Evolutionary conservation across 2,113 vertebrate genomes (phyloP).

Genomic region (Tetrao urogallus): DNA sequence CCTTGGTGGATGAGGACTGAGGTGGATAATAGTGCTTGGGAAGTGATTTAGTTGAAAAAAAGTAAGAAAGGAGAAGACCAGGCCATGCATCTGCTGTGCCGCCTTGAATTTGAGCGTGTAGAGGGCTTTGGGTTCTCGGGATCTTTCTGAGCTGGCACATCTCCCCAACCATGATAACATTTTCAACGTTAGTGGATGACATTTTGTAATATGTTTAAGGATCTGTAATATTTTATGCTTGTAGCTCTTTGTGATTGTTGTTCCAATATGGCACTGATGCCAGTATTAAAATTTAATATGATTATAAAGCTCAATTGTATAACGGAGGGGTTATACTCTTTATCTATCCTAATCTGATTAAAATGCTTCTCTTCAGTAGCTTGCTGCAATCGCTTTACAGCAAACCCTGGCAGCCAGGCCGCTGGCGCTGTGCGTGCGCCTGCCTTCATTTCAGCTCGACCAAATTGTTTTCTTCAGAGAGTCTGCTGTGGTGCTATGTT

Average conservation of each 20-base stretch:
- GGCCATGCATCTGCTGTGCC: constrained; percentile 24
- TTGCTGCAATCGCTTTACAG: constrained; percentile 50
- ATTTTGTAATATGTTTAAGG: constrained; percentile 67
- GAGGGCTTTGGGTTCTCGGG: background rate
- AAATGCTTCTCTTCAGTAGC: constrained; percentile 59
- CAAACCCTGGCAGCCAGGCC: constrained; percentile 48
- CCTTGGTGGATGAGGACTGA: background rate
- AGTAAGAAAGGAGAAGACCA: constrained; percentile 47
- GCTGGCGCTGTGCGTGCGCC: background rate
- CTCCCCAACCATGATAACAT: background rate
- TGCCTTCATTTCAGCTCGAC: background rate
- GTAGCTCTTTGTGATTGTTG: constrained; percentile 56
- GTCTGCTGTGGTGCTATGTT: no score
- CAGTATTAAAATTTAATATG: constrained; percentile 64
- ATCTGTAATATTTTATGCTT: constrained; percentile 62
- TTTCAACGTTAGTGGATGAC: constrained; percentile 59
- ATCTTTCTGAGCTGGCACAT: constrained; percentile 1
- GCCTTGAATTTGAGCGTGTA: constrained; percentile 18
- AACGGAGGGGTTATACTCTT: constrained; percentile 64
- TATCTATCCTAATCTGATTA: constrained; percentile 72
- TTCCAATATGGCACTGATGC: constrained; percentile 62
- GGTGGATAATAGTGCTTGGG: background rate
- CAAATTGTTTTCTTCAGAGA: no score
- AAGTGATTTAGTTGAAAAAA: constrained; percentile 18
- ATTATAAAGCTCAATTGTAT: constrained; percentile 72